Conservation (phyloP, 92 coral and sea anemone genomes). For the Epizoanthus illoricatus region DNA sequence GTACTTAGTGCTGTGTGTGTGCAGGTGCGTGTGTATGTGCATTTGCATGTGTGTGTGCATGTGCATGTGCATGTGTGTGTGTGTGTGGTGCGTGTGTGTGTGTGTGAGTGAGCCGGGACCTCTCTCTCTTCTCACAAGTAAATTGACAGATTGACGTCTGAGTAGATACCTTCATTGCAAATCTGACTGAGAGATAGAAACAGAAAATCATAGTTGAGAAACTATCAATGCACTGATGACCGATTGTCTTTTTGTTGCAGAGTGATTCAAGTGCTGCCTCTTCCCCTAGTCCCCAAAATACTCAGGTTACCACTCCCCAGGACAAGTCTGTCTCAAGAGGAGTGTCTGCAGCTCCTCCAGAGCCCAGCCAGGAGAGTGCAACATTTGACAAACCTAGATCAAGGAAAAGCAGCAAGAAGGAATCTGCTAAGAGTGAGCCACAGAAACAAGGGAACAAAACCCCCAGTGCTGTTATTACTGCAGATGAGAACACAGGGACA, state of each 20-base stretch:
- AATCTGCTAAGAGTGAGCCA: background rate
- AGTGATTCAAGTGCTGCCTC: constrained; percentile 19
- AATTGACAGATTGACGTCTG: background rate
- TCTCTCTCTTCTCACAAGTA: too few relatives aligned
- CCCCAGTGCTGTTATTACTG: background rate
- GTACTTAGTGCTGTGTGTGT: constrained; percentile 37
- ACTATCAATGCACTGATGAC: background rate
- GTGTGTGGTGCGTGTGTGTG: background rate
- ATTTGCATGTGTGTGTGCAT: background rate
- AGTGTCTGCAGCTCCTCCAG: background rate
- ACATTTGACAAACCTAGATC: background rate
- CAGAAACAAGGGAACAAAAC: background rate
- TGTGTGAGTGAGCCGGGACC: background rate
- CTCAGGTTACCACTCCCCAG: constrained; percentile 8
- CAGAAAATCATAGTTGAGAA: too few relatives aligned
- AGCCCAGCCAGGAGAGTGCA: constrained; percentile 18
- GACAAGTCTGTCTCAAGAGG: background rate
- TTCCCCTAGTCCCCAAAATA: constrained; percentile 10
- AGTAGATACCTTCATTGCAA: background rate
- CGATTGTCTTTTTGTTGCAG: background rate
- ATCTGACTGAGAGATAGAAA: too few relatives aligned
- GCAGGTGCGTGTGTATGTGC: background rate
- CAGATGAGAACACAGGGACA: constrained; percentile 19
- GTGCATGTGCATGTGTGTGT: background rate
- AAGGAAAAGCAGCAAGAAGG: background rate